Evolutionary conservation across 2,888 invertebrate genomes (phyloP).

Genomic region (Strigamia transsilvanica): DNA sequence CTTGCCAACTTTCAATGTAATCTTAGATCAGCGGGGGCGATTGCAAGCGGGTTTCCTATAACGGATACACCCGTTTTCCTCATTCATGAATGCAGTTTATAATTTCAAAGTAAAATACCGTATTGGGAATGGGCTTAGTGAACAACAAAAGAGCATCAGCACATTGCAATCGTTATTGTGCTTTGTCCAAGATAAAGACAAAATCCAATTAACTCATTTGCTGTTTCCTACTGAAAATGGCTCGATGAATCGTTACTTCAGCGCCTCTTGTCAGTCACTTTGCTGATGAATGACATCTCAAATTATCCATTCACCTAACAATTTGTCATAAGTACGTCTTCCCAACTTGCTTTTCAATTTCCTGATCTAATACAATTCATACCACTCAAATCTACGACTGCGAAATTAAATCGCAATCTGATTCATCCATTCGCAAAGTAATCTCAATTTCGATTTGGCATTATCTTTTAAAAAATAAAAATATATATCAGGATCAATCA

Average conservation of each 20-base stretch:
- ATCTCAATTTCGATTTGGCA: neutral
- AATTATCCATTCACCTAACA: slow-evolving; percentile 46
- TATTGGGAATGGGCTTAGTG: neutral
- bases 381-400: neutral
- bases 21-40: slow-evolving; percentile 28
- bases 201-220: slow-evolving; percentile 38
- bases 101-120: slow-evolving; percentile 16
- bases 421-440: neutral
- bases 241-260: slow-evolving; percentile 44
- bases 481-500: too few relatives aligned
- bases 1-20: slow-evolving; percentile 38
- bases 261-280: slow-evolving; percentile 23
- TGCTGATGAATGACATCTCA: slow-evolving; percentile 50
- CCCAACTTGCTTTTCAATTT: neutral
- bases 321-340: neutral
- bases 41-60: slow-evolving; percentile 21
- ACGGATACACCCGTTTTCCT: slow-evolving; percentile 8
- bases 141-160: slow-evolving; percentile 16
- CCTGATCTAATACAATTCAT: slow-evolving; percentile 14
- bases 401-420: neutral
- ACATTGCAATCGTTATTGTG: slow-evolving; percentile 5
- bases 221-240: neutral
- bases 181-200: slow-evolving; percentile 9
- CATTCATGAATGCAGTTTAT: slow-evolving; percentile 17
- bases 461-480: neutral